Percentiles rank a stretch among this genome's conserved stretches.
Evolutionary conservation across 2,888 invertebrate species (phyloP).

Genomic region (Ischnus inquisitorius): DNA sequence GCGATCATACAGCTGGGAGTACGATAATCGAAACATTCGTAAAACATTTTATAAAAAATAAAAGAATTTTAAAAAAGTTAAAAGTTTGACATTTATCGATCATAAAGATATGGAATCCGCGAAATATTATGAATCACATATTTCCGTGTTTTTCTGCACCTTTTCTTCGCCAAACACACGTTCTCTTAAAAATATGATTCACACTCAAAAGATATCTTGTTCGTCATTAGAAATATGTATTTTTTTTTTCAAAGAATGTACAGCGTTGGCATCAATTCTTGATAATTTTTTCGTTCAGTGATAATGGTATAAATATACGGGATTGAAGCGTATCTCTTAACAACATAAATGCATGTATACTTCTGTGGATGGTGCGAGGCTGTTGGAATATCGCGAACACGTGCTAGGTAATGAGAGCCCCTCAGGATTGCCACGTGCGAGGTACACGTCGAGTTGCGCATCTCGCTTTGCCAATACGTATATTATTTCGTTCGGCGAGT

Average conservation of each 20-base stretch:
- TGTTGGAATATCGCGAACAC: constrained; percentile 67
- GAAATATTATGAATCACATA: too few relatives aligned
- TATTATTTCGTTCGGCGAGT: constrained; percentile 8
- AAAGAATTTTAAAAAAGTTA: too few relatives aligned
- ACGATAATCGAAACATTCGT: too few relatives aligned
- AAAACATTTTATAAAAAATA: too few relatives aligned
- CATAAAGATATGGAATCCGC: too few relatives aligned
- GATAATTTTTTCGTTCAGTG: background rate
- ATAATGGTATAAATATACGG: background rate
- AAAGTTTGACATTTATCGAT: too few relatives aligned
- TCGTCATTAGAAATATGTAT: too few relatives aligned
- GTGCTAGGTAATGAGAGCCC: constrained; percentile 72
- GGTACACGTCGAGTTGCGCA: constrained; percentile 51
- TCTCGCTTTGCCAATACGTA: constrained; percentile 66
- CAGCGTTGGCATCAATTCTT: background rate
- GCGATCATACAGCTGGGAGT: too few relatives aligned
- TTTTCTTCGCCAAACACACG: too few relatives aligned
- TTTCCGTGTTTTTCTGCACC: background rate
- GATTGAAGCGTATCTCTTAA: background rate
- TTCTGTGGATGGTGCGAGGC: background rate
- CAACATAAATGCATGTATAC: background rate
- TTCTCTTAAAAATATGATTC: too few relatives aligned
- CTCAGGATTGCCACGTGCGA: constrained; percentile 64
- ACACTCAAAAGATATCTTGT: too few relatives aligned
- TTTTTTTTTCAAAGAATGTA: background rate